These are phyloP conservation scores for Hemistola chrysoprasaria DNA, from an alignment of 2,888 invertebrate genomes.

Conservation along the genomic window DNA sequence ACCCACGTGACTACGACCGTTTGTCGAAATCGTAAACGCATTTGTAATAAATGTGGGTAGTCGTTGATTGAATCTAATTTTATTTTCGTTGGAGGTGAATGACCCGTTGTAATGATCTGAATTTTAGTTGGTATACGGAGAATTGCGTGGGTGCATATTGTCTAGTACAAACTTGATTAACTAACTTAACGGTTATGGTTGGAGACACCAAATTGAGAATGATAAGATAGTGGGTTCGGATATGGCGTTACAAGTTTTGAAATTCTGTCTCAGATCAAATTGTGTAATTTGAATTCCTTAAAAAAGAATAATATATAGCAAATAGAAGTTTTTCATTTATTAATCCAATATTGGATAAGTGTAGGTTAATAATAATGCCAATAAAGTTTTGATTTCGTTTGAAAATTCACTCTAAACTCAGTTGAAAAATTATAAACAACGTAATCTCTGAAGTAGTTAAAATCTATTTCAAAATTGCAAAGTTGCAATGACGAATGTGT, in stretches of 20 bases:
- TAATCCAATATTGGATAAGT: too few relatives aligned
- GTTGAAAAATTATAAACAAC: too few relatives aligned
- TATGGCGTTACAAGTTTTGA: not conserved
- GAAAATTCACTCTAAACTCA: too few relatives aligned
- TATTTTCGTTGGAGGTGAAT: conserved; percentile 69
- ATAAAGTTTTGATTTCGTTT: too few relatives aligned
- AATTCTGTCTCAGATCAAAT: not conserved
- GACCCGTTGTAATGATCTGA: conserved; percentile 44
- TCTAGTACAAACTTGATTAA: conserved; percentile 17
- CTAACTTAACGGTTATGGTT: conserved; percentile 4
- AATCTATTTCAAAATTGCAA: too few relatives aligned
- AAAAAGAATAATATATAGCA: too few relatives aligned
- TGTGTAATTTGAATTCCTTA: too few relatives aligned
- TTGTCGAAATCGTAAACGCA: conserved; percentile 66
- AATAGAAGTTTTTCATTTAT: too few relatives aligned
- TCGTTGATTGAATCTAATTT: conserved; percentile 70
- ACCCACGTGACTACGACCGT: conserved; percentile 24
- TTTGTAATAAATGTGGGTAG: conserved; percentile 68
- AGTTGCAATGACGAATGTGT: conserved; percentile 13
- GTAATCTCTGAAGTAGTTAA: too few relatives aligned
- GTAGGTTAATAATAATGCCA: too few relatives aligned
- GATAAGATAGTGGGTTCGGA: too few relatives aligned
- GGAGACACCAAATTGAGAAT: not conserved
- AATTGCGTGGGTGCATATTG: conserved; percentile 30
- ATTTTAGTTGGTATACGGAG: conserved; percentile 26